Percentiles rank a stretch among this genome's conserved stretches.
phyloP scores from a whole-genome alignment of 2,888 invertebrate genomes.

The Clivina fossor region DNA sequence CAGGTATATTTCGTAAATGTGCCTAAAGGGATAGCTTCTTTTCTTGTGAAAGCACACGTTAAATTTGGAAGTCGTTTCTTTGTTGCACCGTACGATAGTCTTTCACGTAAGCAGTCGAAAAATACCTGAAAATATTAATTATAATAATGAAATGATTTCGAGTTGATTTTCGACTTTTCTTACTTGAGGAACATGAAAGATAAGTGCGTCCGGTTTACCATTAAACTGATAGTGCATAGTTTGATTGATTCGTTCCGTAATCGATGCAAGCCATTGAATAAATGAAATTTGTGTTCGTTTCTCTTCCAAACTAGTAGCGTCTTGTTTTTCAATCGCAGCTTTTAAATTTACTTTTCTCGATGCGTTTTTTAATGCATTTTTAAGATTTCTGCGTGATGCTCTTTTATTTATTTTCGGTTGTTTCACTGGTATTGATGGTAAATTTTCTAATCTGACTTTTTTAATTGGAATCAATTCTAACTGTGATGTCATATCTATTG shows the following conservation, averaged over 20 bases:
- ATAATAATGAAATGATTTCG: not conserved
- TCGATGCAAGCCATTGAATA: constrained; percentile 71
- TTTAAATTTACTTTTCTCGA: constrained; percentile 42
- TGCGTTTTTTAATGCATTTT: not conserved
- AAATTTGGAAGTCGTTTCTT: constrained; percentile 68
- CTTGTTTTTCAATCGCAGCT: constrained; percentile 46
- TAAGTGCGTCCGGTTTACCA: constrained; percentile 66
- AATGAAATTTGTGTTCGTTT: constrained; percentile 51
- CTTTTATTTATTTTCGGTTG: constrained; percentile 10
- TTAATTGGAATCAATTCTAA: constrained; percentile 31
- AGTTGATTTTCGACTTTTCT: constrained; percentile 34
- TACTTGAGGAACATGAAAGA: constrained; percentile 70
- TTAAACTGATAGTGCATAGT: constrained; percentile 70
- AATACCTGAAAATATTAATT: constrained; percentile 55
- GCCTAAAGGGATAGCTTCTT: constrained; percentile 64
- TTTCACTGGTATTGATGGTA: constrained; percentile 5
- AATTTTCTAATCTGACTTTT: constrained; percentile 23
- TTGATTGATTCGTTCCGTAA: constrained; percentile 76
- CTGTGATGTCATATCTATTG: constrained; percentile 14
- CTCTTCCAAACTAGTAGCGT: constrained; percentile 37
- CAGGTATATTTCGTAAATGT: constrained; percentile 71
- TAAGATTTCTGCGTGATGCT: not conserved
- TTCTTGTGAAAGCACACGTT: constrained; percentile 61
- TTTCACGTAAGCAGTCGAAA: constrained; percentile 71
- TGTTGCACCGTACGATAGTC: constrained; percentile 64